phyloP scores from a whole-genome alignment of 2,113 vertebrate genomes.

The Halcyon senegalensis region DNA sequence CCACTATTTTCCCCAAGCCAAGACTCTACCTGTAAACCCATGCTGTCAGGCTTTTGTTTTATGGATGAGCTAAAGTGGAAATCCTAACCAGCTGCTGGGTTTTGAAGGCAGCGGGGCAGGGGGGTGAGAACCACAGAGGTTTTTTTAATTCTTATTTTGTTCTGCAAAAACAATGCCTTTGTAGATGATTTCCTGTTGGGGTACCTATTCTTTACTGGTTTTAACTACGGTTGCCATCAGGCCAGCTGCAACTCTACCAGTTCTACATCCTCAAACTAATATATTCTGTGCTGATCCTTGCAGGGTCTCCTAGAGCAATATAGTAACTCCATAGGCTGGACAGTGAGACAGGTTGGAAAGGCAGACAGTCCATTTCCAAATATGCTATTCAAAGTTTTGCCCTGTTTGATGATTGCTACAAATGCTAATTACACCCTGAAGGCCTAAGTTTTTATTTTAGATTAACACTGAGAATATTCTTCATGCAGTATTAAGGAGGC shows the following conservation, averaged over 20 bases:
- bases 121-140: fast-evolving
- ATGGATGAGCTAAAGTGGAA: neutral
- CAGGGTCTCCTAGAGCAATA: neutral
- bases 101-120: neutral
- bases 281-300: neutral
- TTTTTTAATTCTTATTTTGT: neutral
- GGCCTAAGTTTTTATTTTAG: neutral
- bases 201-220: neutral
- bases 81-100: neutral
- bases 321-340: neutral
- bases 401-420: neutral
- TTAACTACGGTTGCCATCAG: neutral
- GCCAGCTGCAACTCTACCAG: neutral
- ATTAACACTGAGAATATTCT: neutral
- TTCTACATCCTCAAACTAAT: neutral
- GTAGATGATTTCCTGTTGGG: neutral
- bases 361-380: neutral
- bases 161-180: neutral
- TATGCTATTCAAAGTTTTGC: neutral
- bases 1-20: neutral
- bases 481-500: neutral
- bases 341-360: neutral
- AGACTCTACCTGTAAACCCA: neutral
- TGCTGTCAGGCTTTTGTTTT: neutral
- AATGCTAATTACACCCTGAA: neutral